These are phyloP conservation scores for Cotesia vestalis DNA, from an alignment of 1,140 invertebrate species.

Conservation along the genomic window DNA sequence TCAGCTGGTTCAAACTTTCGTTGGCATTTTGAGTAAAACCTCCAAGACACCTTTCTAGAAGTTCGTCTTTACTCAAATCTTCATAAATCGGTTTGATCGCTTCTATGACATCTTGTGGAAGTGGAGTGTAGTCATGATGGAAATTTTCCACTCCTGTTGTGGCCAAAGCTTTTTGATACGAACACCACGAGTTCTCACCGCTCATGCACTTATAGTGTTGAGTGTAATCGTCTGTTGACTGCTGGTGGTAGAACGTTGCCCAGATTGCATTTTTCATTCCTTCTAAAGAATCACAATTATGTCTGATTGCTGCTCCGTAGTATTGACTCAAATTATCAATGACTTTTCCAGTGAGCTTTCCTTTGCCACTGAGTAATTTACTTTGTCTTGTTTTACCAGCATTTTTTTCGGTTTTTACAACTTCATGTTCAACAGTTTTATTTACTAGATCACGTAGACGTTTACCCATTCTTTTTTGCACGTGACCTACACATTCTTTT, in stretches of 20 bases:
- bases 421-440: conserved; percentile 32
- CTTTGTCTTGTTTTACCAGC: conserved; percentile 11
- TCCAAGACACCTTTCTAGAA: conserved; percentile 45
- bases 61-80: conserved; percentile 40
- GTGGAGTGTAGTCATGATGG: conserved; percentile 28
- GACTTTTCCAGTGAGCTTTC: conserved; percentile 40
- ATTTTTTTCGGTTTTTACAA: conserved; percentile 33
- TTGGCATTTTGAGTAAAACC: conserved; percentile 45
- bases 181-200: conserved; percentile 36
- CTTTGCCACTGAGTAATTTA: too few relatives aligned
- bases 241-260: too few relatives aligned
- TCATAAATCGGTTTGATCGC: conserved; percentile 43
- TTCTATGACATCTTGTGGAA: conserved; percentile 20
- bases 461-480: conserved; percentile 42
- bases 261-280: too few relatives aligned
- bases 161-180: conserved; percentile 17
- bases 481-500: conserved; percentile 40
- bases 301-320: conserved; percentile 48
- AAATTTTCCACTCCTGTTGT: conserved; percentile 16
- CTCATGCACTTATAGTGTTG: conserved; percentile 35
- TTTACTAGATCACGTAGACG: conserved; percentile 35
- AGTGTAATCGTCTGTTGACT: conserved; percentile 36
- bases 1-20: conserved; percentile 45
- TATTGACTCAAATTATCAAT: conserved; percentile 47
- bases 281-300: conserved; percentile 15